A percentile compares a stretch with the other conserved stretches of the same genome.
These are phyloP conservation scores for Cyanocitta stelleri DNA, from an alignment of 2,113 vertebrate genomes.

Conservation along the genomic window DNA sequence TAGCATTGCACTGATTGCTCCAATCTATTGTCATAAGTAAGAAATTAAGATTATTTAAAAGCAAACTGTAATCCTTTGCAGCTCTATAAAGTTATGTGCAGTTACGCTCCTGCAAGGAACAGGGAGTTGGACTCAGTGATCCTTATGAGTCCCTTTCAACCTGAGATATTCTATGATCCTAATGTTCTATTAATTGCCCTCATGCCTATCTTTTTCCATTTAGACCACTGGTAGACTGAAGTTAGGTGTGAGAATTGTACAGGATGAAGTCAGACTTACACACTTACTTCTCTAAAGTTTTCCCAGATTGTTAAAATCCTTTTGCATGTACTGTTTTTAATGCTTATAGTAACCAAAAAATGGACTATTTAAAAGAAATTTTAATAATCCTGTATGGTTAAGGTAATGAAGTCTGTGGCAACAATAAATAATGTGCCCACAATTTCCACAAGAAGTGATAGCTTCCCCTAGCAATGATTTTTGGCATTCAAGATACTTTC, in stretches of 20 bases:
- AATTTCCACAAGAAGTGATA: slow-evolving; percentile 15
- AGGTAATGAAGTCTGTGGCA: background rate
- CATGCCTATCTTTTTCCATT: background rate
- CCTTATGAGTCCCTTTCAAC: background rate
- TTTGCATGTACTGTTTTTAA: background rate
- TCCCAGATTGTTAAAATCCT: background rate
- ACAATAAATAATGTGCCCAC: background rate
- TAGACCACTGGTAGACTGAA: background rate
- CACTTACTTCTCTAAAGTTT: background rate
- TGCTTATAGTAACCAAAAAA: background rate
- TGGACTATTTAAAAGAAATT: background rate
- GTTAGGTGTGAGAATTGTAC: background rate
- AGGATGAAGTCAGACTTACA: background rate
- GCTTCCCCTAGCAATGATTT: slow-evolving; percentile 28
- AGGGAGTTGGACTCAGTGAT: background rate
- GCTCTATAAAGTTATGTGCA: background rate
- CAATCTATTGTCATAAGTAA: background rate
- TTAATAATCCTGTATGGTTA: background rate
- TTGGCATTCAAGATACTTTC: slow-evolving; percentile 44
- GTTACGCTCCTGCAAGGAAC: rapidly evolving
- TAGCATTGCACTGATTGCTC: background rate
- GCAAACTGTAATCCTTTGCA: background rate
- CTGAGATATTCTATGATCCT: background rate
- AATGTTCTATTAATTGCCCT: background rate
- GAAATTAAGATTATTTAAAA: background rate